phyloP scores from a whole-genome alignment of 1,140 invertebrate genomes.

The Cydia splendana region DNA sequence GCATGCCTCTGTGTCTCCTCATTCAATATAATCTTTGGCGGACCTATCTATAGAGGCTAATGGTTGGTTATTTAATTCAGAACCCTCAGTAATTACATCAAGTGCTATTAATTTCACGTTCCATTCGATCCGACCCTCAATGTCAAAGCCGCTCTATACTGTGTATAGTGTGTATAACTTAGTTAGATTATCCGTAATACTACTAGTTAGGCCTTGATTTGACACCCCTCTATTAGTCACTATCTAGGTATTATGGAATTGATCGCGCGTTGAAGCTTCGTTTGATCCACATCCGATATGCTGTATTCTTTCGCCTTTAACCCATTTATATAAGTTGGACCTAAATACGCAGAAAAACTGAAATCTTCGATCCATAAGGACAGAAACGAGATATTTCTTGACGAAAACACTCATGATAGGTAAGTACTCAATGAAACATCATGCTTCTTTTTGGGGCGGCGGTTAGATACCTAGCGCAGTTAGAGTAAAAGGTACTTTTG shows the following conservation, averaged over 20 bases:
- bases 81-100: slow-evolving; percentile 52
- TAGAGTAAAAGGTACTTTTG: too few relatives aligned
- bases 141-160: slow-evolving; percentile 37
- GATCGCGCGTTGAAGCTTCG: too few relatives aligned
- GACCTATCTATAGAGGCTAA: slow-evolving; percentile 44
- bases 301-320: too few relatives aligned
- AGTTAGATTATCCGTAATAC: slow-evolving; percentile 3
- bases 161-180: slow-evolving; percentile 12
- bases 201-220: background rate
- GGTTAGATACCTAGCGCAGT: too few relatives aligned
- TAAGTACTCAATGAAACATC: too few relatives aligned
- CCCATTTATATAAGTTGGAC: too few relatives aligned
- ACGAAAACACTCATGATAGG: too few relatives aligned
- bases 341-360: too few relatives aligned
- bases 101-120: slow-evolving; percentile 60
- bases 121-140: slow-evolving; percentile 48
- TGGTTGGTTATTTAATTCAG: slow-evolving; percentile 59
- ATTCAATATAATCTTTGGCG: slow-evolving; percentile 40
- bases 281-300: too few relatives aligned
- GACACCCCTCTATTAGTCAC: slow-evolving; percentile 4
- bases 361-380: too few relatives aligned
- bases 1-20: slow-evolving; percentile 5
- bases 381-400: too few relatives aligned
- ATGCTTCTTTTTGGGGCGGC: too few relatives aligned
- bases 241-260: background rate